These are phyloP conservation scores for Watsonalla binaria DNA, from an alignment of 2,888 invertebrate species.

Conservation along the genomic window DNA sequence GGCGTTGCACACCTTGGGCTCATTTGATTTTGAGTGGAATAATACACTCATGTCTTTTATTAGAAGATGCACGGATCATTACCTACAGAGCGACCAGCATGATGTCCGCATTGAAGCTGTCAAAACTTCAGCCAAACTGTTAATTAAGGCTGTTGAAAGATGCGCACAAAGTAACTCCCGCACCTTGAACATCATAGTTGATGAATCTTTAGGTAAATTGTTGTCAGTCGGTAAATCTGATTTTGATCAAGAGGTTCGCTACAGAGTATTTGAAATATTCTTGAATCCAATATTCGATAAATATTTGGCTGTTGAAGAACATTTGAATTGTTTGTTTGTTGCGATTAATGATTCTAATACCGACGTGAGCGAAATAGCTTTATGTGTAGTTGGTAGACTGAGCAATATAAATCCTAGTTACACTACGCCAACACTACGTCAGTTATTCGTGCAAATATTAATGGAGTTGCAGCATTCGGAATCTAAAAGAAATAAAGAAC, in stretches of 20 bases:
- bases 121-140: conserved; percentile 91
- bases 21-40: conserved; percentile 94
- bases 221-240: conserved; percentile 96
- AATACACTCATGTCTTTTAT: conserved; percentile 93
- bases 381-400: conserved; percentile 94
- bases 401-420: conserved; percentile 98
- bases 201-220: conserved; percentile 93
- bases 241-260: conserved; percentile 94
- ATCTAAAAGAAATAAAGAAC: conserved; percentile 96
- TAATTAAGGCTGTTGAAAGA: conserved; percentile 89
- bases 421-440: conserved; percentile 96
- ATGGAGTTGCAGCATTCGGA: conserved; percentile 97
- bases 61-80: conserved; percentile 94
- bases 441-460: conserved; percentile 93
- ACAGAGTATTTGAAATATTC: conserved; percentile 93
- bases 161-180: conserved; percentile 83
- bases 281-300: conserved; percentile 93
- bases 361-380: conserved; percentile 95
- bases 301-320: conserved; percentile 97
- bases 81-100: conserved; percentile 92
- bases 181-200: conserved; percentile 92
- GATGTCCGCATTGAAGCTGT: conserved; percentile 95
- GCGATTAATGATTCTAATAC: conserved; percentile 97
- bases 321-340: conserved; percentile 93
- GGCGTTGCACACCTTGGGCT: conserved; percentile 94